Evolutionary conservation across 2,797 vertebrate genomes (phyloP).

Genomic region (Pelochelys cantorii): DNA sequence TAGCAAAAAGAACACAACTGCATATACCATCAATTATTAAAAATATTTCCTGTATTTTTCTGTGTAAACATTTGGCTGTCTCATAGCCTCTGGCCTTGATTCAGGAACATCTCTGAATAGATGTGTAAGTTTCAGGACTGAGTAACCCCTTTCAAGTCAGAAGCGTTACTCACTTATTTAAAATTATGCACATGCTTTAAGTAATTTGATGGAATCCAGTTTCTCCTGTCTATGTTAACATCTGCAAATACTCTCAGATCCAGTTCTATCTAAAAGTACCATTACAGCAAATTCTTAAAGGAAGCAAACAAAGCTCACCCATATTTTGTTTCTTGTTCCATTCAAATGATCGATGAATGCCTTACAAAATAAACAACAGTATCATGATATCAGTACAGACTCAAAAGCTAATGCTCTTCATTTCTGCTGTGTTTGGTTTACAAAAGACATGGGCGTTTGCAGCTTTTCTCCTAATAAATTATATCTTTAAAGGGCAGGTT

Average conservation of each 20-base stretch:
- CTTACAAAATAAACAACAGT: slow-evolving; percentile 59
- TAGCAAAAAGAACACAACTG: slow-evolving; percentile 13
- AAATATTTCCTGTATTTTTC: slow-evolving; percentile 37
- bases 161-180: not conserved
- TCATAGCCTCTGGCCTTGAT: not conserved
- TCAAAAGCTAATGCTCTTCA: slow-evolving; percentile 48
- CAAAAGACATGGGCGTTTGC: slow-evolving; percentile 35
- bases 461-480: slow-evolving; percentile 55
- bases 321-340: slow-evolving; percentile 64
- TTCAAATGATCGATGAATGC: slow-evolving; percentile 50
- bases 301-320: slow-evolving; percentile 30
- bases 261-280: slow-evolving; percentile 32
- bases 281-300: slow-evolving; percentile 52
- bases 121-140: not conserved
- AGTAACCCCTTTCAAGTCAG: fast-evolving
- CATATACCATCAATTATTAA: not conserved
- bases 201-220: not conserved
- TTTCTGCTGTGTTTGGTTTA: slow-evolving; percentile 66
- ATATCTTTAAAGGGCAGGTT: slow-evolving; percentile 55
- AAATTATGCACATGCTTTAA: not conserved
- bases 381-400: slow-evolving; percentile 56
- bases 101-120: not conserved
- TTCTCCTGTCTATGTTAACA: slow-evolving; percentile 30
- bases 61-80: slow-evolving; percentile 38
- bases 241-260: slow-evolving; percentile 25